Conservation (phyloP, 2,888 invertebrate genomes). For the Oscheius myriophilus region DNA sequence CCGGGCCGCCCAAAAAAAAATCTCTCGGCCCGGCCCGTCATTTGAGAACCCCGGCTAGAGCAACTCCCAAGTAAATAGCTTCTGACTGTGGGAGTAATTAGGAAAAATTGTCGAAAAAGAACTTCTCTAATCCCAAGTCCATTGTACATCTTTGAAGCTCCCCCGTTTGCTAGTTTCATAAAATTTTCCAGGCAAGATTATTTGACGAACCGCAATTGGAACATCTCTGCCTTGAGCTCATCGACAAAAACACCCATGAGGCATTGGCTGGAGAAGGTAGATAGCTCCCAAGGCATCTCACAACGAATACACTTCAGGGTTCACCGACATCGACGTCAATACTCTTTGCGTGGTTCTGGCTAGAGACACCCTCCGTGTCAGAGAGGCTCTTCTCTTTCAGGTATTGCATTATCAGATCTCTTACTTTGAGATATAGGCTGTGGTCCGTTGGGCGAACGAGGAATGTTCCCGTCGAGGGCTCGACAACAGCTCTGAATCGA, state of each 20-base stretch:
- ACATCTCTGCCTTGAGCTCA: conserved; percentile 83
- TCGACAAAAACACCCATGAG: conserved; percentile 85
- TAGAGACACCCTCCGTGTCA: conserved; percentile 82
- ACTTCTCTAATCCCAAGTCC: too few relatives aligned
- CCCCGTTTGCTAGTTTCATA: too few relatives aligned
- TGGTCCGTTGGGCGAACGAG: conserved; percentile 69
- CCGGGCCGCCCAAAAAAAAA: too few relatives aligned
- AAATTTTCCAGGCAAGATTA: conserved; percentile 76
- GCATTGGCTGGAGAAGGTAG: conserved; percentile 80
- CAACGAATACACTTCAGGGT: too few relatives aligned
- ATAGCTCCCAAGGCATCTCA: not conserved
- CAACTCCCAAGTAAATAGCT: too few relatives aligned
- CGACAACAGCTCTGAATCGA: conserved; percentile 79
- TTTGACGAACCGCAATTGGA: conserved; percentile 86
- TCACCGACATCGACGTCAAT: conserved; percentile 84
- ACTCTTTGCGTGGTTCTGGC: conserved; percentile 82
- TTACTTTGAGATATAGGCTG: conserved; percentile 42
- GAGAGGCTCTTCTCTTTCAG: conserved; percentile 83
- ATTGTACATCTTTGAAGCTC: too few relatives aligned
- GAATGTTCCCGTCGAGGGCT: conserved; percentile 80
- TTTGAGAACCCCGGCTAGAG: too few relatives aligned
- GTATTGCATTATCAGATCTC: conserved; percentile 72
- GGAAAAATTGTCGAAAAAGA: too few relatives aligned
- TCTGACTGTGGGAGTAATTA: too few relatives aligned
- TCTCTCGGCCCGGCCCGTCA: too few relatives aligned